Percentiles rank a stretch among this genome's conserved stretches.
Conservation (phyloP, 2,113 vertebrate genomes). For the Brevimyrus niger region DNA sequence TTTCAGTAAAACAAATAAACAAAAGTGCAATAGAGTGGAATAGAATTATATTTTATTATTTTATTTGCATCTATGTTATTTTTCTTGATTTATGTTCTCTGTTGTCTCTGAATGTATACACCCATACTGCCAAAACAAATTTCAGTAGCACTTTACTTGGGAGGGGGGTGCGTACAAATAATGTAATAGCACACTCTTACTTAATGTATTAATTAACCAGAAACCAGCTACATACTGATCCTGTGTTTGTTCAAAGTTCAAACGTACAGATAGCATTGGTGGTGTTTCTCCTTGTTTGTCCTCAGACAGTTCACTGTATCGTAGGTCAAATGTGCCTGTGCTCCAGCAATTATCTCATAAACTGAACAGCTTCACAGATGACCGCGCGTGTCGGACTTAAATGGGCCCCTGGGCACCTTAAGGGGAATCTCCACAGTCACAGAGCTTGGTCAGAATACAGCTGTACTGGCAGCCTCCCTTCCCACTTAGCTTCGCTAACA, state of each 20-base stretch:
- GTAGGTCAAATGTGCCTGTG: background rate
- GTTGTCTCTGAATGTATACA: background rate
- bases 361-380: background rate
- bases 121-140: background rate
- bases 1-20: background rate
- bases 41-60: background rate
- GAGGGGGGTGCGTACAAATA: background rate
- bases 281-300: background rate
- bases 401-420: too few species aligned
- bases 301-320: background rate
- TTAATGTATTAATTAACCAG: background rate
- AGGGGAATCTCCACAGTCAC: background rate
- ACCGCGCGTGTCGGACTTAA: background rate
- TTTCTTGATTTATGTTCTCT: background rate
- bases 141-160: background rate
- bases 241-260: background rate
- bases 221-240: background rate
- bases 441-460: background rate
- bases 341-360: background rate
- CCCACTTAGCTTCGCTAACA: background rate
- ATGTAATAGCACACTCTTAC: background rate
- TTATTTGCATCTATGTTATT: background rate
- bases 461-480: background rate
- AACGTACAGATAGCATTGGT: too few species aligned
- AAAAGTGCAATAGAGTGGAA: background rate